phyloP scores from a whole-genome alignment of 2,888 invertebrate genomes.

The Pseudoips prasinana region DNA sequence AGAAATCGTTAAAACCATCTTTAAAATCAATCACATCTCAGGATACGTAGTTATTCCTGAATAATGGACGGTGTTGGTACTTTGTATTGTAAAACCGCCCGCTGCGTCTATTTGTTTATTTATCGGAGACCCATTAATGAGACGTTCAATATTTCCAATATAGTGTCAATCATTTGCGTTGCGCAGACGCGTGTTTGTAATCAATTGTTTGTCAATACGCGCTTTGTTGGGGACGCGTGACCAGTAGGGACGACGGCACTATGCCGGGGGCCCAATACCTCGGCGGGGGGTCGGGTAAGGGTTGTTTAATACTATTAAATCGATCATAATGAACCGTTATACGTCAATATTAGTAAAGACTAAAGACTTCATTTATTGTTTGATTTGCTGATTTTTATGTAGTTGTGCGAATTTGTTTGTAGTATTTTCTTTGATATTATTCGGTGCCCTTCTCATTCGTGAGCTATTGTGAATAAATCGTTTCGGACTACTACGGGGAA shows the following conservation, averaged over 20 bases:
- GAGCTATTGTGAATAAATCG: no score
- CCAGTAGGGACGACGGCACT: no score
- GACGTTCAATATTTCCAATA: conserved; percentile 16
- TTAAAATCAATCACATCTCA: no score
- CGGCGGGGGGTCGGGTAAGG: conserved; percentile 29
- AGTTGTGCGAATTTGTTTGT: conserved; percentile 9
- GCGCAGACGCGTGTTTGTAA: conserved; percentile 58
- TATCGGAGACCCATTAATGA: background rate
- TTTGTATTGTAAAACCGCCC: conserved; percentile 1
- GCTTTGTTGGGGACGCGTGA: conserved; percentile 4
- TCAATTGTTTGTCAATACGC: conserved; percentile 53
- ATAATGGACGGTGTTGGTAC: no score
- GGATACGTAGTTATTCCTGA: no score
- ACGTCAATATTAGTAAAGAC: conserved; percentile 22
- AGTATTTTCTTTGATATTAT: no score
- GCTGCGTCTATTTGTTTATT: conserved; percentile 1
- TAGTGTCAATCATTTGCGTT: conserved; percentile 46
- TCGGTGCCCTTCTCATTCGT: no score
- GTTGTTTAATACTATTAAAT: conserved; percentile 27
- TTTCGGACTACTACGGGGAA: no score
- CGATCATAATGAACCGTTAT: conserved; percentile 34
- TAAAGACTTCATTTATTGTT: conserved; percentile 9
- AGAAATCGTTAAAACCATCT: no score
- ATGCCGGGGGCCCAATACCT: conserved; percentile 12
- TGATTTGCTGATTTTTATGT: conserved; percentile 1